Evolutionary conservation across 2,888 invertebrate genomes (phyloP), one percentile per base, ranked within the genome.

Genomic region (Palloptera scutellata): DNA sequence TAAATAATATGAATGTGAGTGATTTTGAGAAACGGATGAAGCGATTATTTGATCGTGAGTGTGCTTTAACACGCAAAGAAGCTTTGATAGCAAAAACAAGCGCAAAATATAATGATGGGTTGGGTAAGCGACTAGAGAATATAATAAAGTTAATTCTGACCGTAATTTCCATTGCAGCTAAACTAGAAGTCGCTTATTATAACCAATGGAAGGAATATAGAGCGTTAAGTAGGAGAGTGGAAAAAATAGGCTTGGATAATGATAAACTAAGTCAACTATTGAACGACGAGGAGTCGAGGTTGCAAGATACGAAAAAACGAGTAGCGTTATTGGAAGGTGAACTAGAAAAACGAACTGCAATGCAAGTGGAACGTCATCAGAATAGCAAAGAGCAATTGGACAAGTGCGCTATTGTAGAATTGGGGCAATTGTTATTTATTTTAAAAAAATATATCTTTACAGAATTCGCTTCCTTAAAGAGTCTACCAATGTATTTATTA

Each of bases 401-500:
- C 51, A 6, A 5, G 9, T n/a, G 13, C 11, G 3, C 10, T 19
- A n/a, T 19, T n/a, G 17, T 42, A 30, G 20, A 48, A 51, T 15
- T 12, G 1, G 11, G 8, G 9, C 0, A 42, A 57, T 13, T 40
- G 5, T 20, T 30, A 10, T 42, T 15, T 30, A n/a, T 13, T 30
- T 12, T 1, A 15, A 20, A n/a, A 57, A 1, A 15, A 61, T 41
- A 43, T 41, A 6, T 65, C 10, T 43, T 30, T 17, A 10, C 48
- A 73, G 73, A 30, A 54, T 70, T 15, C 69, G 64, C 0, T 41
- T 6, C 12, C 15, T 72, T 6, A 72, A 73, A 48, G n/a, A 59
- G 13, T 55, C 70, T 9, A 72, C 73, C 0, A 67, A 67, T 19
- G 69, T 59, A 0, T 73, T 61, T 20, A 67, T 72, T 20, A 72